phyloP scores from a whole-genome alignment of 2,797 vertebrate genomes.

The Artibeus lituratus region DNA sequence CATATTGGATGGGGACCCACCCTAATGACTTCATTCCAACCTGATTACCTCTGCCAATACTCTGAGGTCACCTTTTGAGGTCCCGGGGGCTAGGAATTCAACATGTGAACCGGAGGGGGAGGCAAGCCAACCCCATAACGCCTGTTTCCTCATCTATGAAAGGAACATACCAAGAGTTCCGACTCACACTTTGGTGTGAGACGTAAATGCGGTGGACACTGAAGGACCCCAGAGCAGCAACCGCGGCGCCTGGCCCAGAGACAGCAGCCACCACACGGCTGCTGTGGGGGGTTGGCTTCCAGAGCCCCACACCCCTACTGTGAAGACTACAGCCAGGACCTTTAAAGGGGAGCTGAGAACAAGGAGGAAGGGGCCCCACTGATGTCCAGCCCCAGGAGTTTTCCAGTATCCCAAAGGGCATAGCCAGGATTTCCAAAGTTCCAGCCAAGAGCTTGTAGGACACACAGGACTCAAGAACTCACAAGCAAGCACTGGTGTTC shows the following conservation, averaged over 20 bases:
- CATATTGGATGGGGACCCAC: not conserved
- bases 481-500: not conserved
- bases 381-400: not conserved
- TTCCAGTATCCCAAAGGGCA: not conserved
- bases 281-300: rapidly evolving
- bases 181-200: rapidly evolving
- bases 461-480: not conserved
- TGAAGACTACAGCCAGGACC: not conserved
- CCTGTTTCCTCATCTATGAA: not conserved
- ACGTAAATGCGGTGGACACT: too few species aligned
- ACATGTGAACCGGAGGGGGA: not conserved
- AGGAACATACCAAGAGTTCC: not conserved
- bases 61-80: not conserved
- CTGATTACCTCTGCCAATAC: not conserved
- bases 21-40: not conserved
- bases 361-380: not conserved
- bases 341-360: not conserved
- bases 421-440: not conserved
- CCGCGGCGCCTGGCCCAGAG: rapidly evolving
- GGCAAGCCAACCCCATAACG: not conserved
- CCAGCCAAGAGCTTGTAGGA: not conserved
- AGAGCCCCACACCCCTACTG: too few species aligned
- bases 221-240: not conserved
- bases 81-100: not conserved
- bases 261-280: not conserved